Evolutionary conservation across 2,113 vertebrate species (phyloP), one percentile per base, ranked within the genome.

Genomic region (Phyllopteryx taeniolatus): DNA sequence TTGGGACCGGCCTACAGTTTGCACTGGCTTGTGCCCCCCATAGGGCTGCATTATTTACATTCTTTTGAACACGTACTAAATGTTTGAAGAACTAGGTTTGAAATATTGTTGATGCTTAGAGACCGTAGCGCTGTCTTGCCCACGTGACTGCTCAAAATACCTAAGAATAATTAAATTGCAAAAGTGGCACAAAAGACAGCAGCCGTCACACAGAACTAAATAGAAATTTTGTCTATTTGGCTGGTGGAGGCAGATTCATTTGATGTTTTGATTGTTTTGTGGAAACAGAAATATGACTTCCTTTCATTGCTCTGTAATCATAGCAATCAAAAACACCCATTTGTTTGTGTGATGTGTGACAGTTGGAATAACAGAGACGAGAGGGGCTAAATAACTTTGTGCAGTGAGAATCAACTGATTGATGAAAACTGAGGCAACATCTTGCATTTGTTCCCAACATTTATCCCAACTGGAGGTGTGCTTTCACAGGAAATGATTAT

Each of bases 221-320:
- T 85, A 74, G 74, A 87, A 89, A 86, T 84, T 76, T 86, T 47
- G 80, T 86, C 77, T 80, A 71, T 81, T 85, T 86, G n/a, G 66
- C 65, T 87, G 83, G 76, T 79, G 82, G 80, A 71, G 74, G 78
- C 75, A 61, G 75, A 86, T 83, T 88, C 78, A 87, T 89, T 89
- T 88, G 83, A 78, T 89, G 79, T 85, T 33, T 84, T 90, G 81
- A 90, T 74, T 84, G 73, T 85, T 84, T 86, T 86, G 83, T 83
- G 70, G 76, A 75, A 84, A 87, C 79, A 74, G 85, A 86, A 87
- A 80, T 82, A 81, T 79, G 83, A 87, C 79, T 88, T 91, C 46
- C 89, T 89, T 89, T 82, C 79, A 75, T 57, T 6, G 68, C 67
- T 76, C 75, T 81, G 77, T 88, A 84, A 90, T 88, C 82, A 87